Base-by-base conservation (phyloP, 2,113 vertebrate species). In the Coturnix japonica region DNA sequence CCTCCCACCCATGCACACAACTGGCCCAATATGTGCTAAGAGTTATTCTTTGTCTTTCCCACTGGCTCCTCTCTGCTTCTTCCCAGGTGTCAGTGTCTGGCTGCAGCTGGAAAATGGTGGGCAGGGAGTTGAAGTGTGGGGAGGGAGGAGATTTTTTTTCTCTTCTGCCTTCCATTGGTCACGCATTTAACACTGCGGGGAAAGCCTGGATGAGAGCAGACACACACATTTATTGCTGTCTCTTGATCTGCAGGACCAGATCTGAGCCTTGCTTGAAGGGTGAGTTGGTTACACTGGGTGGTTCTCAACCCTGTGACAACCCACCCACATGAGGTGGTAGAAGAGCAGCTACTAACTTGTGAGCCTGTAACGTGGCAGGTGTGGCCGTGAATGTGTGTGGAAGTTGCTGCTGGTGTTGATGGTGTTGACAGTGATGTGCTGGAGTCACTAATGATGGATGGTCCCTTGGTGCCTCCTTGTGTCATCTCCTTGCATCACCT, bases 301-400 rank as follows among this genome's bases (percentile, higher is more conserved):
- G 23, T 35, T 33, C 63, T 65, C 2, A 12, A 1, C 20, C 37
- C 20, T 14, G 71, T 71, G 33, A 44, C 66, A 74, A 65, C 61
- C 25, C 10, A 33, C 17, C 25, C 10, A 33, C 17, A 16, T 23
- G 66, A 22, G 37, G 13, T 47, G 23, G 1, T 11, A 23, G 60
- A 44, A 6, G 77, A 28, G 4, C 1, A 57, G 56, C 33, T 23
- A 1, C 4, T 28, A 63, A 37, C 53, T 49, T 75, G 39, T 74
- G 60, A 19, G 37, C 7, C 18, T 49, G 9, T 4, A 19, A 5
- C 72, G 44, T 25, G 70, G 49, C 18, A 25, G 14, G 3, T 0
- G 0, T 2, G 66, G 47, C 79, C 0, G 0, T 8, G 22, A 35
- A 5, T 11, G 8, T 2, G 0, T 5, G 0, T 3, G 10, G 30